Evolutionary conservation across 2,113 vertebrate species (phyloP).

Genomic region (Australoheros scitulus): DNA sequence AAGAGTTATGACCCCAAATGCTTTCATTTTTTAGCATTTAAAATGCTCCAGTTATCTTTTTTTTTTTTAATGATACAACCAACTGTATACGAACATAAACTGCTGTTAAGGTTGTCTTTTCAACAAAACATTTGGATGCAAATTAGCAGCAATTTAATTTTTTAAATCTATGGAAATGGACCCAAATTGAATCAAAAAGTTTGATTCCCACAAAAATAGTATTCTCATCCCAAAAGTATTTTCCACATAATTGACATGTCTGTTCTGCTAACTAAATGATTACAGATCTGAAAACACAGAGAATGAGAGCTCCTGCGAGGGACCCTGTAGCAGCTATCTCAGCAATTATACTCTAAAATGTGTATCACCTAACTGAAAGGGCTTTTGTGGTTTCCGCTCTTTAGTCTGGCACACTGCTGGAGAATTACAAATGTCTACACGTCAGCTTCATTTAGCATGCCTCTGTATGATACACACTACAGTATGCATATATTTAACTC

Average conservation of each 20-base stretch:
- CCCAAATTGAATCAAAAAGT: not conserved
- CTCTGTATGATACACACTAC: constrained; percentile 44
- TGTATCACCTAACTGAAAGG: constrained; percentile 40
- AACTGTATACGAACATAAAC: not conserved
- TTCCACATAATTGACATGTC: constrained; percentile 55
- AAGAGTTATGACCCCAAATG: not conserved
- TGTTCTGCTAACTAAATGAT: constrained; percentile 47
- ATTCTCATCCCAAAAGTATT: not conserved
- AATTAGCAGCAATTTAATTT: not conserved
- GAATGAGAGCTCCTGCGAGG: not conserved
- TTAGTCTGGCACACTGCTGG: constrained; percentile 26
- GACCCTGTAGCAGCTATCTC: not conserved
- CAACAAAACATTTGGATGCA: not conserved
- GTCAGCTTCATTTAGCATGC: constrained; percentile 65
- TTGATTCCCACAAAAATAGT: not conserved
- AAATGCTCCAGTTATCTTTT: not conserved
- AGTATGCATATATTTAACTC: constrained; percentile 50
- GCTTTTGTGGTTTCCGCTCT: constrained; percentile 58
- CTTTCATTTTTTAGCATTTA: not conserved
- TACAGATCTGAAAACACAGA: constrained; percentile 36
- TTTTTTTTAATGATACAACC: no score
- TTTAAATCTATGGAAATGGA: not conserved
- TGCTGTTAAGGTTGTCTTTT: not conserved
- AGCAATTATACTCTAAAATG: constrained; percentile 61
- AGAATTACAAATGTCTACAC: constrained; percentile 57